Evolutionary conservation across 2,888 invertebrate species (phyloP).

Genomic region (Andrena bucephala): DNA sequence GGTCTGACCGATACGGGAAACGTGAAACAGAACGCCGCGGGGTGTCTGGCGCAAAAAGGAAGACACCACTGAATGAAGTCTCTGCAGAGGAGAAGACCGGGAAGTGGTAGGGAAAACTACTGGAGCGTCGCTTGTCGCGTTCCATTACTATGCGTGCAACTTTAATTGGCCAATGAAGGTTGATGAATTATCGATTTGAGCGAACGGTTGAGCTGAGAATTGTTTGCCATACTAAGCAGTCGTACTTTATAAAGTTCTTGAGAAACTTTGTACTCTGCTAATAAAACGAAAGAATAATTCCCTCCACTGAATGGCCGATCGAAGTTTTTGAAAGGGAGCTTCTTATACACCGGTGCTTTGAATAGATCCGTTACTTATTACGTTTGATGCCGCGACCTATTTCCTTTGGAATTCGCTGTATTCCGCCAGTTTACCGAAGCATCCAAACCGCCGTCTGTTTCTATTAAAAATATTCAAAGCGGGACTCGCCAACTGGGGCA

Average conservation of each 20-base stretch:
- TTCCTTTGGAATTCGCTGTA: constrained; percentile 7
- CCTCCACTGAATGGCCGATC: too few species aligned
- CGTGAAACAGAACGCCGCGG: constrained; percentile 61
- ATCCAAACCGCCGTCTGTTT: constrained; percentile 17
- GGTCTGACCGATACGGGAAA: constrained; percentile 56
- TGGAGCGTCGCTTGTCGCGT: not conserved
- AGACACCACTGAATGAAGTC: constrained; percentile 55
- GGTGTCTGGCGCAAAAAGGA: constrained; percentile 62
- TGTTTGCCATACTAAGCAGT: constrained; percentile 10
- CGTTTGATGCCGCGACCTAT: not conserved
- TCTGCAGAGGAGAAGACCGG: constrained; percentile 37
- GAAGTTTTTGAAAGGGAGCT: not conserved
- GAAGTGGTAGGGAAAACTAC: constrained; percentile 21
- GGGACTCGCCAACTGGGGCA: constrained; percentile 53
- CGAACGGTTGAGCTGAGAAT: not conserved
- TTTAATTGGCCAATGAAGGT: constrained; percentile 53
- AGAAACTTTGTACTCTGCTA: not conserved
- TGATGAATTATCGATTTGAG: not conserved
- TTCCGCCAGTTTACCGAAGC: constrained; percentile 6
- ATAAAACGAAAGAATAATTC: not conserved
- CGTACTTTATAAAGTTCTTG: not conserved
- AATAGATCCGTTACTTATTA: not conserved
- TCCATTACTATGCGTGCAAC: constrained; percentile 13
- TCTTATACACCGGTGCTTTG: not conserved
- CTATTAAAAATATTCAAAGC: constrained; percentile 51